Base-by-base conservation (phyloP, 2,797 vertebrate genomes). In the Melopsittacus undulatus region DNA sequence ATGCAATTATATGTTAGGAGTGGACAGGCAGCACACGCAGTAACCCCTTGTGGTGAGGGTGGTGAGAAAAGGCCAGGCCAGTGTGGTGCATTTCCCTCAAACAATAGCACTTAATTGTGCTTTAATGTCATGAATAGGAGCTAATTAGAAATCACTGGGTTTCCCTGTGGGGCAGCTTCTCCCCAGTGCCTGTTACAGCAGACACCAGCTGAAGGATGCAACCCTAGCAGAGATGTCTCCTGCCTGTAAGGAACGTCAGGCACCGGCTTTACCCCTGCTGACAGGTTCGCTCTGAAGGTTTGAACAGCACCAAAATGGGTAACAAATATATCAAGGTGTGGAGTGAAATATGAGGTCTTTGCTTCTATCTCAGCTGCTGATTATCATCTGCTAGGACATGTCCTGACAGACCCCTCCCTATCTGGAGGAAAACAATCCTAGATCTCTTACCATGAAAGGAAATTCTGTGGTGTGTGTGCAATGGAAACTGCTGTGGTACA, bases 121-220 rank as follows among this genome's bases (percentile, higher is more conserved):
- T 89, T 87, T 91, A 49, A 40, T 84, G 74, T 10, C 56, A 46
- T 76, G 52, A 95, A 79, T 82, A 66, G 78, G 22, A 79, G 90
- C 70, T 94, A 89, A 97, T 97, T 96, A 94, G 91, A 59, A 96
- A 83, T 70, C 79, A 61, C 7, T 27, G 27, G 3, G 1, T 69
- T 88, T 90, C 34, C 93, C 93, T 24, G 52, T 86, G 83, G 94
- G 93, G 56, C 85, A 54, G 76, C 30, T 91, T 83, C 92, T 91
- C 40, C 45, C 0, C 1, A 49, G 57, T 11, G 57, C 75, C 7
- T 62, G 70, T 66, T 56, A 13, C 54, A 69, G 92, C 62, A 22
- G 18, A 38, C 94, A 36, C 29, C 13, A 23, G 3, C 59, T 48
- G 49, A 49, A 78, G 56, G 48, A 56, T 66, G 32, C 46, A 67